phyloP scores from a whole-genome alignment of 2,888 invertebrate species.

The Diaphora mendica region DNA sequence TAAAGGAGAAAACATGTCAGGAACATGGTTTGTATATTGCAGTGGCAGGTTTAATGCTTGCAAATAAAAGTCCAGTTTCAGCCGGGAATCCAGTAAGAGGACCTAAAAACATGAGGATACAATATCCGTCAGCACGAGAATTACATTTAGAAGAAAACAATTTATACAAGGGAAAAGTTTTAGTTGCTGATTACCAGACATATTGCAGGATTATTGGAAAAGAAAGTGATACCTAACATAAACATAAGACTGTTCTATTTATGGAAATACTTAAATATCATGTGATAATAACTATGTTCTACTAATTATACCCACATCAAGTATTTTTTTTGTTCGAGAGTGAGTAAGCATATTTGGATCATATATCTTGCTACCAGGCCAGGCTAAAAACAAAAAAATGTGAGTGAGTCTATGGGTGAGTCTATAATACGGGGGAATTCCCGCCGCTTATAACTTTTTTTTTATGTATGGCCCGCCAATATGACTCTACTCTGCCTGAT shows the following conservation, averaged over 20 bases:
- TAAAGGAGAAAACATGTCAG: conserved; percentile 86
- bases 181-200: conserved; percentile 80
- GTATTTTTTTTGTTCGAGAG: too few species aligned
- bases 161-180: conserved; percentile 77
- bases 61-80: conserved; percentile 89
- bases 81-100: conserved; percentile 92
- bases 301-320: too few species aligned
- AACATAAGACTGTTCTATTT: background rate
- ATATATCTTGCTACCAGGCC: too few species aligned
- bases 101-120: conserved; percentile 77
- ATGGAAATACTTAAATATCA: too few species aligned
- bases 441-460: too few species aligned
- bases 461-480: too few species aligned
- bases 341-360: too few species aligned
- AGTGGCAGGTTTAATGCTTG: conserved; percentile 90
- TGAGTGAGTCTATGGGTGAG: too few species aligned
- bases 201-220: conserved; percentile 78
- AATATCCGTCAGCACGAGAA: conserved; percentile 76
- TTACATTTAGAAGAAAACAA: conserved; percentile 72
- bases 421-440: too few species aligned
- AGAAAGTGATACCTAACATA: conserved; percentile 25
- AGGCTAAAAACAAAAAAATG: too few species aligned
- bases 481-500: too few species aligned
- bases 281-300: too few species aligned
- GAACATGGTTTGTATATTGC: conserved; percentile 88